phyloP scores from a whole-genome alignment of 2,113 vertebrate species.

The Nesospiza acunhae region DNA sequence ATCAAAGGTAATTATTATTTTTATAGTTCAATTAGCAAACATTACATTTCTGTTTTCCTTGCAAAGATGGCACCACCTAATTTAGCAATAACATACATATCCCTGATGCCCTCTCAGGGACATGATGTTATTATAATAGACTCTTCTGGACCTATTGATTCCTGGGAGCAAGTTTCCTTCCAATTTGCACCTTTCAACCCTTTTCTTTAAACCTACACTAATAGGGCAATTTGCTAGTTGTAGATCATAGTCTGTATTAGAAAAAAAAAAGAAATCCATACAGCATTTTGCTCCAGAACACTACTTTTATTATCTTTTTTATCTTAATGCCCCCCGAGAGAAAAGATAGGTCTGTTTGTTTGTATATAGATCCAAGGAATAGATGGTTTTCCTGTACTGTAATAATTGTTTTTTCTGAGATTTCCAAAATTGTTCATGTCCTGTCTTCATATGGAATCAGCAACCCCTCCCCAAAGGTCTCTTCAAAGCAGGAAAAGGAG shows the following conservation, averaged over 20 bases:
- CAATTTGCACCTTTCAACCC: slow-evolving; percentile 38
- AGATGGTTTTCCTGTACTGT: neutral
- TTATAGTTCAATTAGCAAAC: slow-evolving; percentile 78
- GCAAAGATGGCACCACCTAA: slow-evolving; percentile 51
- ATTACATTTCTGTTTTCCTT: slow-evolving; percentile 71
- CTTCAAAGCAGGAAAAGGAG: neutral
- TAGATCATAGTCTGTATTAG: slow-evolving; percentile 5
- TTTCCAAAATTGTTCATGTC: neutral
- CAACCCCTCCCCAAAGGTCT: accelerated
- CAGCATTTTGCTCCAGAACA: neutral
- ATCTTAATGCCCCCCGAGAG: neutral
- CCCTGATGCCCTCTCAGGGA: slow-evolving; percentile 46
- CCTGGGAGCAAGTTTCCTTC: slow-evolving; percentile 22
- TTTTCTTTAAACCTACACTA: slow-evolving; percentile 28
- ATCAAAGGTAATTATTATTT: slow-evolving; percentile 79
- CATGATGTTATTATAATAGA: slow-evolving; percentile 61
- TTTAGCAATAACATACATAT: slow-evolving; percentile 66
- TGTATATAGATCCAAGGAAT: neutral
- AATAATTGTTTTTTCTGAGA: neutral
- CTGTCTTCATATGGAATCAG: neutral
- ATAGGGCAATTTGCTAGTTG: neutral
- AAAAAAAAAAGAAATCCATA: slow-evolving; percentile 6
- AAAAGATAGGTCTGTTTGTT: neutral
- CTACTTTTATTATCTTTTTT: neutral
- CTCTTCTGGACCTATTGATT: slow-evolving; percentile 62